Evolutionary conservation across 35 echinoderm and acorn worm species (phyloP).

Genomic region (Acanthaster planci): DNA sequence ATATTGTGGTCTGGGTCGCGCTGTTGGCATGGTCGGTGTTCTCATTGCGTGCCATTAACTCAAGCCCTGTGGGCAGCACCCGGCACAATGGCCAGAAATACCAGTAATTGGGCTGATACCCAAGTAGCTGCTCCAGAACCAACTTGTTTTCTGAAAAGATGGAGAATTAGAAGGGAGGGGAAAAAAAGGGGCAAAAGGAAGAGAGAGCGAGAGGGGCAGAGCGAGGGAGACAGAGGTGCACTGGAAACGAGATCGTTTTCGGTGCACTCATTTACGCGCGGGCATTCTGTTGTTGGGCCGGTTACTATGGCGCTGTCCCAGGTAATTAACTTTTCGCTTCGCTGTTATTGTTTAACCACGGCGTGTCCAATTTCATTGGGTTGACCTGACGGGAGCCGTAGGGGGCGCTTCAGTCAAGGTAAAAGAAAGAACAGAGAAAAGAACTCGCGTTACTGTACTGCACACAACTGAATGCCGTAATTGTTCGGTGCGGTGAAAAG

Average conservation of each 20-base stretch:
- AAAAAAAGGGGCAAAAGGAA: background rate
- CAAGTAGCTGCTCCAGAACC: background rate
- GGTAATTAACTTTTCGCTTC: slow-evolving; percentile 18
- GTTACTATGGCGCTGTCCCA: background rate
- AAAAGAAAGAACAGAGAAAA: too few relatives aligned
- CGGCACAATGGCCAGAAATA: slow-evolving; percentile 13
- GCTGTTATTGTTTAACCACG: slow-evolving; percentile 20
- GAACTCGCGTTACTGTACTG: too few relatives aligned
- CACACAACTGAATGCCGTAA: too few relatives aligned
- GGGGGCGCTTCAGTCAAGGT: background rate
- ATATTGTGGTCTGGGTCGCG: background rate
- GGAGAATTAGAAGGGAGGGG: background rate
- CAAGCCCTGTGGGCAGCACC: slow-evolving; percentile 10
- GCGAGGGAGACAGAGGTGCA: background rate
- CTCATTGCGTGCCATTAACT: slow-evolving; percentile 12
- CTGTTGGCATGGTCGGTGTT: background rate
- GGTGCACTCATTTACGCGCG: background rate
- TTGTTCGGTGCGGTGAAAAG: too few relatives aligned
- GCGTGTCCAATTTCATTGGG: slow-evolving; percentile 12
- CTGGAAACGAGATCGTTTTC: background rate
- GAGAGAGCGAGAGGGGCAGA: too few relatives aligned
- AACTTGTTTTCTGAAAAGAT: background rate
- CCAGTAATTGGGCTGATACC: slow-evolving; percentile 7
- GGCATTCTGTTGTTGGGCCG: background rate
- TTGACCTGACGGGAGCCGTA: background rate